Base-by-base conservation (phyloP, 2,888 invertebrate species). In the Lypha dubia region DNA sequence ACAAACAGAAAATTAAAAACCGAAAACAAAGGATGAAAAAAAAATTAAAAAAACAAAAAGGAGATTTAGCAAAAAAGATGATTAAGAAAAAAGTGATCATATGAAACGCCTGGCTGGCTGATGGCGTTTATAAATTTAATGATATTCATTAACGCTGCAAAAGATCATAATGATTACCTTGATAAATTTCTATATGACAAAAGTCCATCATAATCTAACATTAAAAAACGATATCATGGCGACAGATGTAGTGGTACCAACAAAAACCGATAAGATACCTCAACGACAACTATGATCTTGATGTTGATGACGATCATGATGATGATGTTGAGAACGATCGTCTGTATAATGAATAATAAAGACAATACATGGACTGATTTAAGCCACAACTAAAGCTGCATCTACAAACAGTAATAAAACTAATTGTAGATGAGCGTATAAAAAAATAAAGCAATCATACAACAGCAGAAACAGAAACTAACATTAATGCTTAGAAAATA, bases 191-290 rank as follows among this genome's bases (percentile, higher is more conserved):
- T 56, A 68, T 82, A 79, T 85, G 82, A 82, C 82, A 85, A 82
- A 75, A 81, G 85, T 82, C 79, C 79, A 79, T 79, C 82, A 85
- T 85, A 84, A 80, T 86, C 84, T 80, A 68, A 75, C 44, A 79
- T 74, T 15, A 75, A 75, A 49, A 56, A 63, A 56, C 63, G 73
- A 77, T 77, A 81, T 81, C 41, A 77, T 73, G 84, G 77, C 84
- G 84, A 81, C 84, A 84, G 84, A 84, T 84, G 84, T 68, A 77
- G 81, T 77, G 84, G 81, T 77, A 77, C 77, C 73, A 77, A 58
- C 68, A 80, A 76, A 51, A 65, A 35, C 28, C 70, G 84, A 84
- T 81, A 84, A 81, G 73, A 81, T 71, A 67, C 62, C 38, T 58
- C 38, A 74, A 84, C 75, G 22, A 63, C 71, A 77, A 73, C 80